Base-by-base conservation (phyloP, 2,797 vertebrate species). In the Sebastes alutus region DNA sequence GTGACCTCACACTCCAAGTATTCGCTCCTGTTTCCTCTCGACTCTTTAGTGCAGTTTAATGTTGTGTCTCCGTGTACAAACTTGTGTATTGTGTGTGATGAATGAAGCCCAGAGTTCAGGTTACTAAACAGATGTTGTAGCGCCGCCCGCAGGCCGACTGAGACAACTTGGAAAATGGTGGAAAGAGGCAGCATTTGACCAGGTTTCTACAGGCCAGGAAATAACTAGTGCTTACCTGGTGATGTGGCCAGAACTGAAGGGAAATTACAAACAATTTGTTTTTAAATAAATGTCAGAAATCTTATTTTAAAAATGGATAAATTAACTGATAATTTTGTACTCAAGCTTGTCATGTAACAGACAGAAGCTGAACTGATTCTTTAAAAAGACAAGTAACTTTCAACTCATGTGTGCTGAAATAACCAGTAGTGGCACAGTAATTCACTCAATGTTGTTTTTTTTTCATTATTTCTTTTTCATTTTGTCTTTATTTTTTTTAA, bases 71-170 rank as follows among this genome's bases (percentile, higher is more conserved):
- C 5, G 1, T 61, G 32, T 20, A 27, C 59, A 16, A 18, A 33
- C 46, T 12, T 7, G 16, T 30, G 29, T 32, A 2, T 32, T 10
- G 18, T 0, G 4, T 52, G 20, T 62, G 35, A 10, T 10, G 27
- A 58, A 3, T 6, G 63, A 60, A 6, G 1, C 12, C 18, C 56
- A 55, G 54, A 29, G 38, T 16, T 33, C 14, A 23, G 33, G 13
- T 12, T 3, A 13, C 18, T 29, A 54, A 54, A 20, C 32, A 75
- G 66, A 30, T 20, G 75, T 4, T 87, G 63, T 20, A 67, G 81
- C 77, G 16, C 91, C 88, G 0, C 72, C 83, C 8, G 7, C 69
- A 85, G 91, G 80, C 12, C 18, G 13, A 52, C 14, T 7, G 20
- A 27, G 1, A 22, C 18, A 56, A 18, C 14, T 22, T 29, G 9